A percentile compares a stretch with the other conserved stretches of the same genome.
Conservation (phyloP, 2,113 vertebrate species). For the Lasiurus borealis region DNA sequence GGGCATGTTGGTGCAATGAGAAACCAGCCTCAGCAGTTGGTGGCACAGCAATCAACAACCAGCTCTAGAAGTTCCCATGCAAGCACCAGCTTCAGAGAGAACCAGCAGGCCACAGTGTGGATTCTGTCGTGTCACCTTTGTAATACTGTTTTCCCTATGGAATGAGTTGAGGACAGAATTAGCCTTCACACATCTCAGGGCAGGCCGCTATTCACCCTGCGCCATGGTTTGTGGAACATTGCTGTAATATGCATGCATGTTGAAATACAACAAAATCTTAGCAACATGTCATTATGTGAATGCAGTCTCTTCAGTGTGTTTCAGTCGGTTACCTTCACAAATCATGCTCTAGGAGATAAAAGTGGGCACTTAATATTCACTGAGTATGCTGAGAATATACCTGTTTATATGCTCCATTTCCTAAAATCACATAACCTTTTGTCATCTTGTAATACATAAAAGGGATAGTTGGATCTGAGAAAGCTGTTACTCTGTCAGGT, state of each 20-base stretch:
- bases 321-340: constrained; percentile 61
- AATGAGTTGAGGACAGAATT: constrained; percentile 14
- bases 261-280: constrained; percentile 76
- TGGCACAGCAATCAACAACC: neutral
- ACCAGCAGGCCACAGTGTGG: neutral
- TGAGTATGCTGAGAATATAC: neutral
- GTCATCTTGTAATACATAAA: neutral
- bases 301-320: constrained; percentile 50
- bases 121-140: constrained; percentile 59
- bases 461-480: constrained; percentile 16
- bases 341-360: constrained; percentile 69
- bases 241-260: constrained; percentile 67
- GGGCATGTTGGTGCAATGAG: neutral
- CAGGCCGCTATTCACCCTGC: neutral
- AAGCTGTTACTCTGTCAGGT: constrained; percentile 7
- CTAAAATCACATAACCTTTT: constrained; percentile 59
- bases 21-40: neutral
- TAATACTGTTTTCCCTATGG: constrained; percentile 74
- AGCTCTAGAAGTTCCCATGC: neutral
- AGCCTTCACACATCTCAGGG: neutral
- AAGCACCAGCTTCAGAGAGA: neutral
- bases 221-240: constrained; percentile 75
- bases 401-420: constrained; percentile 34
- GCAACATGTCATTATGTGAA: constrained; percentile 57
- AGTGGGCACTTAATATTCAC: constrained; percentile 64